Evolutionary conservation across 2,113 vertebrate species (phyloP).

Genomic region (Xenopus laevis): DNA sequence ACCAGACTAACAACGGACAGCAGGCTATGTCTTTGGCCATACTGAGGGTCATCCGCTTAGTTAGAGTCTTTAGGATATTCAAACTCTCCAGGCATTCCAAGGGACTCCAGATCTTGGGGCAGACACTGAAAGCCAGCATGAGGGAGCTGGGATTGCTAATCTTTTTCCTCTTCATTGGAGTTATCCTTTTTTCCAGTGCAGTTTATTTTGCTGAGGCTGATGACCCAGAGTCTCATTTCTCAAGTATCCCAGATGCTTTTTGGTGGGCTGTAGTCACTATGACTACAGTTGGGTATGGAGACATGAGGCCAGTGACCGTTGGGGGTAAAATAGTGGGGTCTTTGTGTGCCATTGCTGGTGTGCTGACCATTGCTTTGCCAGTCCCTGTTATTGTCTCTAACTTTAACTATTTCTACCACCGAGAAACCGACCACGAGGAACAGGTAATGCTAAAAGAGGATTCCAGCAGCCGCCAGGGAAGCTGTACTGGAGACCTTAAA

Average conservation of each 20-base stretch:
- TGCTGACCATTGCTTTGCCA: slow-evolving; percentile 91
- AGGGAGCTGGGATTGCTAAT: slow-evolving; percentile 90
- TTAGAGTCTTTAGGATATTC: slow-evolving; percentile 92
- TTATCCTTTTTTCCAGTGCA: slow-evolving; percentile 95
- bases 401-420: slow-evolving; percentile 97
- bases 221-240: slow-evolving; percentile 87
- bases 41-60: slow-evolving; percentile 88
- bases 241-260: slow-evolving; percentile 95
- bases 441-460: slow-evolving; percentile 82
- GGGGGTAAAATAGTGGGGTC: slow-evolving; percentile 96
- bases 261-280: slow-evolving; percentile 98
- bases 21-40: slow-evolving; percentile 96
- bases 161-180: slow-evolving; percentile 96
- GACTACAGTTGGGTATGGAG: slow-evolving; percentile 95
- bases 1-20: slow-evolving; percentile 78
- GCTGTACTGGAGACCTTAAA: slow-evolving; percentile 59
- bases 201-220: slow-evolving; percentile 91
- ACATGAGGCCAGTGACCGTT: slow-evolving; percentile 90
- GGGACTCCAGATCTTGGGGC: slow-evolving; percentile 91
- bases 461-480: slow-evolving; percentile 56
- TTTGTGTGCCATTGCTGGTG: slow-evolving; percentile 89
- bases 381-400: slow-evolving; percentile 96
- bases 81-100: slow-evolving; percentile 94
- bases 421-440: slow-evolving; percentile 88
- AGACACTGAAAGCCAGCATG: slow-evolving; percentile 95